Base-by-base conservation (phyloP, 1,140 invertebrate species). In the Drosophila lacertosa region DNA sequence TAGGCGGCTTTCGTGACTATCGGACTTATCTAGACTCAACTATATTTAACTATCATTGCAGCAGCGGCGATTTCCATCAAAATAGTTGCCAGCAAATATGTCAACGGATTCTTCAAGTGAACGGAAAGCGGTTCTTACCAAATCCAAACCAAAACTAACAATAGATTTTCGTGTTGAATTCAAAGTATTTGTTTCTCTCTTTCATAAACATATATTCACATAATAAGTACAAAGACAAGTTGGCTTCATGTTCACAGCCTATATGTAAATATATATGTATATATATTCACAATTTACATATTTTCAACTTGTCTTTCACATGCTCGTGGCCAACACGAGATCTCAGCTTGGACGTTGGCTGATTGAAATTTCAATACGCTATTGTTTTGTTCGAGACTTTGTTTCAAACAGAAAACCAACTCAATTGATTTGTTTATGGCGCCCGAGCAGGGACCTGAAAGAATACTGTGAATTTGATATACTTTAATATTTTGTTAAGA, bases 271-370 rank as follows among this genome's bases (percentile, higher is more conserved):
- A n/a, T n/a, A n/a, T n/a, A n/a, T n/a, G n/a, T n/a, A n/a, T n/a
- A n/a, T n/a, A 29, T 20, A 32, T 48, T 58, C 32, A 16, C 42
- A 39, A 65, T 65, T 58, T 48, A 40, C 53, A 65, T 65, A 39
- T 57, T 57, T 58, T 11, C 32, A 22, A 10, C 40, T 22, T 45
- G 44, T 65, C 29, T 33, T 65, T 47, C 20, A 5, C 39, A 47
- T 47, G 40, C 26, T 33, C 11, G 11, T 29, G 26, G 26, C 26
- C 26, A 29, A 18, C 16, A 18, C 48, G 20, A 24, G n/a, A 24
- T 20, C 11, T 13, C 11, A 32, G 47, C 10, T 57, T 47, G 20
- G 42, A 48, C 42, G 47, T 6, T 24, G 13, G 13, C 24, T 18
- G 33, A 13, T 5, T n/a, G 2, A 11, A 35, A 35, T n/a, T 35